These are phyloP conservation scores for Pseudorasbora parva DNA, from an alignment of 2,113 vertebrate genomes.

Conservation along the genomic window DNA sequence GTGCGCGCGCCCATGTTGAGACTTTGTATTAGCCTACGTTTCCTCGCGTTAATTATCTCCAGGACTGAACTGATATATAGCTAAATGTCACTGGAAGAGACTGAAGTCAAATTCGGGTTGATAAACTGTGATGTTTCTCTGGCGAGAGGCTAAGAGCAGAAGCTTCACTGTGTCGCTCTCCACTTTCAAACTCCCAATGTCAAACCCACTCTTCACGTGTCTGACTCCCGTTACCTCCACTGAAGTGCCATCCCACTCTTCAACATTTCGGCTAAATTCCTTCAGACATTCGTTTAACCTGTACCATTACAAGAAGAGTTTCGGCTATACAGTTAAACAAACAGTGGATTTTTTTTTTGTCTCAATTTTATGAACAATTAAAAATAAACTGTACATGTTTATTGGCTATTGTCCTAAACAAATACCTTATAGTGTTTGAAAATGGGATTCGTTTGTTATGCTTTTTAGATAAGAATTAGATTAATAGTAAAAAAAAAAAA, in stretches of 20 bases:
- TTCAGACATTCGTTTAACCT: conserved; percentile 58
- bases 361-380: background rate
- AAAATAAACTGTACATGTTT: background rate
- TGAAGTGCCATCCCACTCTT: conserved; percentile 66
- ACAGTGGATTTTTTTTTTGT: background rate
- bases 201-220: conserved; percentile 73
- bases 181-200: conserved; percentile 64
- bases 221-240: conserved; percentile 61
- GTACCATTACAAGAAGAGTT: background rate
- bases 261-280: conserved; percentile 69
- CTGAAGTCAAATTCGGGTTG: conserved; percentile 1
- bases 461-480: no score
- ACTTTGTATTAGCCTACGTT: background rate
- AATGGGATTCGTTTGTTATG: no score
- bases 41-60: conserved; percentile 19
- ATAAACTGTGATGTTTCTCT: background rate
- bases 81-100: background rate
- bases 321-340: background rate
- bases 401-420: no score
- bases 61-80: background rate
- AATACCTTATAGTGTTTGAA: no score
- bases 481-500: no score
- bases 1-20: background rate
- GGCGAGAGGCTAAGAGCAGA: conserved; percentile 1
- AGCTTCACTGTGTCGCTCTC: conserved; percentile 3